phyloP scores from a whole-genome alignment of 2,888 invertebrate species.

The Lithophane semibrunnea region DNA sequence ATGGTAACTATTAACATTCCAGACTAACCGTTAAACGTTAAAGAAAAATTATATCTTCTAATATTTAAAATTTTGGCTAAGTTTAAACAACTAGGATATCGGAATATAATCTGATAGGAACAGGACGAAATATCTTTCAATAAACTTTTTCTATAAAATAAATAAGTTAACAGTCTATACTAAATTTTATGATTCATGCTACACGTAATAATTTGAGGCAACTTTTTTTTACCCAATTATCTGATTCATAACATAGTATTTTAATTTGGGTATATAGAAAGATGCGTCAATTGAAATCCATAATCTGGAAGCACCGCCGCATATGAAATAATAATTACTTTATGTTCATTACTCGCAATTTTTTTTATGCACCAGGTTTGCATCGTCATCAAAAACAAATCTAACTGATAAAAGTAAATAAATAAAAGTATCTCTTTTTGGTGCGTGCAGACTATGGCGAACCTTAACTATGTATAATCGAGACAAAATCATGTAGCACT shows the following conservation, averaged over 20 bases:
- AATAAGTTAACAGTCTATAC: conserved; percentile 11
- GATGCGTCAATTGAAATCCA: conserved; percentile 39
- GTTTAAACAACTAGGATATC: conserved; percentile 7
- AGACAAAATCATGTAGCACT: background rate
- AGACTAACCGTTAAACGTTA: conserved; percentile 35
- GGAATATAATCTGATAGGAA: background rate
- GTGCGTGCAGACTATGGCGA: conserved; percentile 28
- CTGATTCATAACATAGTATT: background rate
- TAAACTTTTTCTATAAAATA: conserved; percentile 6
- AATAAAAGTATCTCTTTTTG: background rate
- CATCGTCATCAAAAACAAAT: background rate
- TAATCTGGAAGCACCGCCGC: conserved; percentile 12
- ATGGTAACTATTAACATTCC: conserved; percentile 67
- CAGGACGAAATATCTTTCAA: background rate
- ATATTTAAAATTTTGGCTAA: background rate
- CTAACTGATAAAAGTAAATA: background rate
- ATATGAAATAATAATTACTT: background rate
- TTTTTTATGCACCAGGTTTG: too few relatives aligned
- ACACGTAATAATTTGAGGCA: conserved; percentile 43
- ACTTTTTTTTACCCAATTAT: conserved; percentile 26
- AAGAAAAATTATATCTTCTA: conserved; percentile 30
- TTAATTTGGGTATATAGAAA: background rate
- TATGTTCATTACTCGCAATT: too few relatives aligned
- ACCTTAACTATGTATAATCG: background rate
- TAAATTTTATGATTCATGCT: conserved; percentile 51